These are phyloP conservation scores for Palythoa grandis DNA, from an alignment of 92 coral and sea anemone species.

Conservation along the genomic window DNA sequence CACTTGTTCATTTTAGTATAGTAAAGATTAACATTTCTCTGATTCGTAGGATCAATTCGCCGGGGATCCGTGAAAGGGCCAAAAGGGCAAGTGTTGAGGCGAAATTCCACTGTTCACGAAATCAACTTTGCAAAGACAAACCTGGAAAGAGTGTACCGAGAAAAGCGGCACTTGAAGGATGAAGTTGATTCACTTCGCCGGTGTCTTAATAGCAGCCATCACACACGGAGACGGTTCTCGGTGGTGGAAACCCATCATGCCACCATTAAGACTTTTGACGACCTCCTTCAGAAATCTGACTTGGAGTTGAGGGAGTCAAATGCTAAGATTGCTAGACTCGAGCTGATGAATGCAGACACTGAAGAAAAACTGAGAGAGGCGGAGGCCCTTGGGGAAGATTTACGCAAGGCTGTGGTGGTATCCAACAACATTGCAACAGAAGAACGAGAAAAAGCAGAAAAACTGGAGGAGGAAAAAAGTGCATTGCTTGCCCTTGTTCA, in stretches of 20 bases:
- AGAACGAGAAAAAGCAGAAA: constrained; percentile 68
- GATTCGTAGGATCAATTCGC: neutral
- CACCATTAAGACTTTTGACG: constrained; percentile 78
- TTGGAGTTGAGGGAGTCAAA: constrained; percentile 79
- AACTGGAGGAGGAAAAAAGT: constrained; percentile 58
- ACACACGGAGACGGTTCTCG: constrained; percentile 61
- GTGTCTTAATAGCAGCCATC: constrained; percentile 61
- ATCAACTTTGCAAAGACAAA: constrained; percentile 80
- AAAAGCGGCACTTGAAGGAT: constrained; percentile 81
- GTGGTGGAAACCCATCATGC: constrained; percentile 61
- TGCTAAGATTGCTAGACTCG: constrained; percentile 77
- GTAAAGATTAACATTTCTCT: neutral
- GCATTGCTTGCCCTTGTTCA: constrained; percentile 31
- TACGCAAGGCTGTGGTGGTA: constrained; percentile 81
- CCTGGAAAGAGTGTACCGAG: constrained; percentile 82
- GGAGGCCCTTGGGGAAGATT: constrained; percentile 69
- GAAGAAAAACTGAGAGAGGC: constrained; percentile 81
- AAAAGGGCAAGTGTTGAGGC: constrained; percentile 44
- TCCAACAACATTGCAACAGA: constrained; percentile 86
- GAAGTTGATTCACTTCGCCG: constrained; percentile 80
- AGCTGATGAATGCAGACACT: constrained; percentile 72
- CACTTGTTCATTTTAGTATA: neutral
- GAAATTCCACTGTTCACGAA: constrained; percentile 50
- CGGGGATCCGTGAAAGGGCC: constrained; percentile 35
- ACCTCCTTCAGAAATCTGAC: constrained; percentile 83